These are phyloP conservation scores for Sabatieria punctata DNA, from an alignment of 2,888 invertebrate genomes.

Conservation along the genomic window DNA sequence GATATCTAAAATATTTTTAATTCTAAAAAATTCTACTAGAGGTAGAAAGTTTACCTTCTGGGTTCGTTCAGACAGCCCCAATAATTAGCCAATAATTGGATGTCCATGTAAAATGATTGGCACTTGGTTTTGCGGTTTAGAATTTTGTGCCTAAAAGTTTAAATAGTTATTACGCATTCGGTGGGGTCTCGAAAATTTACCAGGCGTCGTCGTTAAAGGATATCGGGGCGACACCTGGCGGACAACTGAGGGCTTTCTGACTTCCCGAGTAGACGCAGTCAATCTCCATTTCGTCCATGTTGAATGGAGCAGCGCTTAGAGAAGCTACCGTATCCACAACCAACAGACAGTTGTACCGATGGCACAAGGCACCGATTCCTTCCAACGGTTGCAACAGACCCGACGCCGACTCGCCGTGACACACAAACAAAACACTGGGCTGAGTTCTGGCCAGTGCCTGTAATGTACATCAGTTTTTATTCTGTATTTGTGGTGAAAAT, in stretches of 20 bases:
- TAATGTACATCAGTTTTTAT: too few species aligned
- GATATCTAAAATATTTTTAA: too few species aligned
- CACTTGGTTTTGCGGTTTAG: constrained; percentile 42
- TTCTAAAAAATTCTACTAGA: too few species aligned
- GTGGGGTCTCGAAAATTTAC: too few species aligned
- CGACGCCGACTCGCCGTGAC: constrained; percentile 73
- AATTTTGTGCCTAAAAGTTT: constrained; percentile 44
- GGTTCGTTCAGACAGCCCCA: constrained; percentile 52
- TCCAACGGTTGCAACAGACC: constrained; percentile 61
- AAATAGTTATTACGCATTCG: too few species aligned
- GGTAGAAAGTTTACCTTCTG: too few species aligned
- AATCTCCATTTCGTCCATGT: constrained; percentile 51
- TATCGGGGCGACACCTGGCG: constrained; percentile 57
- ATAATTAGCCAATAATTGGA: constrained; percentile 52
- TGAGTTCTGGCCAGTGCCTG: too few species aligned
- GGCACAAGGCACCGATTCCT: constrained; percentile 59
- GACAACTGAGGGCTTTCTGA: constrained; percentile 58
- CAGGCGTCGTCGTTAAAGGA: constrained; percentile 52
- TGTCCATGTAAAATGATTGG: constrained; percentile 53
- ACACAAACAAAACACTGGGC: constrained; percentile 58
- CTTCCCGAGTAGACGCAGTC: constrained; percentile 61
- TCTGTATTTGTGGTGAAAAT: too few species aligned
- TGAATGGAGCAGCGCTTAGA: constrained; percentile 51
- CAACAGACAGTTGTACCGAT: constrained; percentile 51
- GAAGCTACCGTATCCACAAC: constrained; percentile 61